Base-by-base conservation (phyloP, 1,140 invertebrate species). In the Tetramorium simillimum region DNA sequence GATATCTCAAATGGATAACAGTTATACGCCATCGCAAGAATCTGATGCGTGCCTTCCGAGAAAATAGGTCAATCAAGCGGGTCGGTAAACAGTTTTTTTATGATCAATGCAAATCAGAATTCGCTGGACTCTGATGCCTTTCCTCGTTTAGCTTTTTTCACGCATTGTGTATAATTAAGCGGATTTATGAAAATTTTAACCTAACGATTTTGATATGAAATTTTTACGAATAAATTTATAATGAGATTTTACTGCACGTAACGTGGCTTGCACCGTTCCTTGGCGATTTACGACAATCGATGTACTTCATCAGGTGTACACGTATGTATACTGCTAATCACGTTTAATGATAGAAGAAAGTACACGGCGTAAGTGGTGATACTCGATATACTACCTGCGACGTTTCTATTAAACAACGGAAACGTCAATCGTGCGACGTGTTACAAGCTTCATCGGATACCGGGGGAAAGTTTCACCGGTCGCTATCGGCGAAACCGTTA, bases 361-460 rank as follows among this genome's bases (percentile, higher is more conserved):
- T 89, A 75, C 63, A 76, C 46, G 60, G 18, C 33, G 40, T 72
- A 56, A 58, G 56, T 56, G 37, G 67, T 51, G 63, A 84, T 43
- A 75, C 72, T 58, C 53, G 28, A 75, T 69, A 49, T 75, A 56
- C 86, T 51, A 58, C 49, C 62, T 73, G 75, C 85, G 86, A 86
- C 88, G 65, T 63, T 65, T 33, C 72, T 65, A 84, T 90, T 89
- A 90, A 86, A 90, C 82, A 88, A 89, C 89, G 89, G 89, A 90
- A 90, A 89, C 72, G 89, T 90, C 89, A 90, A 89, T 90, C 89
- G 70, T 67, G 16, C 28, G 40, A 75, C 65, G 49, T 56, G 58
- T 89, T 69, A 88, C 86, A 84, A 63, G 80, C 85, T 88, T 89
- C 88, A 69, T 89, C 87, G 86, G 56, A 88, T 33, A 85, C 53